Conservation (phyloP, 2,113 vertebrate species). For the Chlorocebus sabaeus region DNA sequence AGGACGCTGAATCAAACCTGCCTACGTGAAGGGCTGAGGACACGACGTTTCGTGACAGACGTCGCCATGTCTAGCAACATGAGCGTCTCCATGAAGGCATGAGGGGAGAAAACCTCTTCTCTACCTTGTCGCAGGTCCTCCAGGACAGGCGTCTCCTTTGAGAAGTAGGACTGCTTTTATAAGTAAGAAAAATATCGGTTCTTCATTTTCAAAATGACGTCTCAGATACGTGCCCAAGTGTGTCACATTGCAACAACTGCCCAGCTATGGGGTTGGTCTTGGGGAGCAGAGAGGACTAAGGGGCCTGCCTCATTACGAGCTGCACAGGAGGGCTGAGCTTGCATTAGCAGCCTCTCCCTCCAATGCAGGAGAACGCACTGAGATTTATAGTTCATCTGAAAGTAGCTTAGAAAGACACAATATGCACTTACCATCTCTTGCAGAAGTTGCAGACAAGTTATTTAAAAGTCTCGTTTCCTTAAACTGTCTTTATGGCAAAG, state of each 20-base stretch:
- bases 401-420: not conserved
- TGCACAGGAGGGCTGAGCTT: accelerated
- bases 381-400: not conserved
- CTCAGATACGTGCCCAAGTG: accelerated
- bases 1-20: no score
- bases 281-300: not conserved
- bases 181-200: not conserved
- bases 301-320: accelerated
- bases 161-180: not conserved
- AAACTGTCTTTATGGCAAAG: not conserved
- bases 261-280: accelerated
- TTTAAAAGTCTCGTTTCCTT: not conserved
- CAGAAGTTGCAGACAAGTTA: not conserved
- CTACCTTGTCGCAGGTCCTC: not conserved
- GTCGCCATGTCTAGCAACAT: accelerated
- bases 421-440: accelerated
- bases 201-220: not conserved
- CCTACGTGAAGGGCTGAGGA: no score
- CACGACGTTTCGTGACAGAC: accelerated
- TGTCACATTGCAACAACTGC: no score
- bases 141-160: accelerated
- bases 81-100: accelerated
- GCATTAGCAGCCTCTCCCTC: accelerated
- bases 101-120: accelerated
- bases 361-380: not conserved